Evolutionary conservation across 2,113 vertebrate species (phyloP), one percentile per base, ranked within the genome.

Genomic region (Heterochromis multidens): DNA sequence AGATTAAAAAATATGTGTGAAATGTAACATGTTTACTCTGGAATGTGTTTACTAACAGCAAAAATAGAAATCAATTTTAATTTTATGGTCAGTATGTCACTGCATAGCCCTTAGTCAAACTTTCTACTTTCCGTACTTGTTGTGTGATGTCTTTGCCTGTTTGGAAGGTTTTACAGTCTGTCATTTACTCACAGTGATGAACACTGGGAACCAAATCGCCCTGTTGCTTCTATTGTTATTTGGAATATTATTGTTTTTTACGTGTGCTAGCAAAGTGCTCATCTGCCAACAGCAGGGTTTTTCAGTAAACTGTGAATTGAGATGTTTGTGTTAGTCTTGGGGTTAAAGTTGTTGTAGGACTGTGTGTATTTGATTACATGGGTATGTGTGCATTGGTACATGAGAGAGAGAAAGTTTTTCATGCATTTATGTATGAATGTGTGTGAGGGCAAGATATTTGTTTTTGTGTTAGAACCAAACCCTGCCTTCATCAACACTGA

Each of bases 291-390:
- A 88, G 77, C 85, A 87, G 80, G 86, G 59, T 85, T 87, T 79
- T 82, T 91, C 85, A 85, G 87, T 93, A 92, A 89, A 91, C 91
- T 87, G 86, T 90, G 87, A 89, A 88, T 65, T 84, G 90, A 93
- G 87, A 89, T 92, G 91, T 93, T 93, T 91, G 89, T 93, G 90
- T 92, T 90, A 85, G 81, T 88, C 72, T 89, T 92, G 88, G 88
- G 88, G 46, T 82, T 74, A n/a, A 77, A 61, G 76, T 59, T 91
- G 81, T 81, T 91, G 72, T 81, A 40, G 82, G 63, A 78, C 60
- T 80, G 62, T 63, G 46, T 89, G 74, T 76, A 33, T 88, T 70
- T 86, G 85, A 87, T 88, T 92, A 83, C 80, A 46, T 56, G 5
- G 63, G 2, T 82, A 27, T 86, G 85, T 83, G 86, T 80, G 81